Evolutionary conservation across 1,140 invertebrate species (phyloP), one percentile per base, ranked within the genome.

Genomic region (Eriocheir sinensis): DNA sequence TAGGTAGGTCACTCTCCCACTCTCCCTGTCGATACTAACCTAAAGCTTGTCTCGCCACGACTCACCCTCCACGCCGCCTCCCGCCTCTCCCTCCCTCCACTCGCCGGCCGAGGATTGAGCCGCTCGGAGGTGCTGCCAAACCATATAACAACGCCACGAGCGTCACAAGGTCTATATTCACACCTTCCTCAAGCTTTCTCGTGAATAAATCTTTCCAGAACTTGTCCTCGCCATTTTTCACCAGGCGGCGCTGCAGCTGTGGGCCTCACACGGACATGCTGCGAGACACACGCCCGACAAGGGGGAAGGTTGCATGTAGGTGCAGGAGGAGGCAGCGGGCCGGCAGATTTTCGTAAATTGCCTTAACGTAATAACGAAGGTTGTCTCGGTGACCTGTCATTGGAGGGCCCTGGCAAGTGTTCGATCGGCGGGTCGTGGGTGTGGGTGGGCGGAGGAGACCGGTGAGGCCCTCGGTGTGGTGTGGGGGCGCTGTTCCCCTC

Each of bases 1-100:
- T 72, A 72, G 60, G 60, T 72, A 72, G 60, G 60, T 72, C 60
- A 72, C 60, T 72, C 60, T n/a, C n/a, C n/a, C n/a, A n/a, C 60
- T 48, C 44, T 48, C 4, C 27, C 60, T 72, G 60, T 72, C 60
- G 60, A 72, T 72, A 72, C 60, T 72, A 72, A 72, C 60, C 60
- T 21, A 72, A n/a, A 72, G 21, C 21, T 72, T 72, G 60, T 72
- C 60, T 72, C 60, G 17, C 60, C 60, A n/a, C 60, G 60, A 72
- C 60, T n/a, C 60, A n/a, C 60, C 21, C 60, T 72, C 60, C 60
- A 12, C 8, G n/a, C 6, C 17, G 6, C 60, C 60, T 72, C 60
- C 60, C 60, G 60, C 27, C 27, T 21, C 17, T 72, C 60, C 27
- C 60, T 9, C n/a, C n/a, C n/a, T n/a, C n/a, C n/a, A n/a, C n/a